Conservation (phyloP, 2,113 vertebrate species). For the Sakesphorus luctuosus region DNA sequence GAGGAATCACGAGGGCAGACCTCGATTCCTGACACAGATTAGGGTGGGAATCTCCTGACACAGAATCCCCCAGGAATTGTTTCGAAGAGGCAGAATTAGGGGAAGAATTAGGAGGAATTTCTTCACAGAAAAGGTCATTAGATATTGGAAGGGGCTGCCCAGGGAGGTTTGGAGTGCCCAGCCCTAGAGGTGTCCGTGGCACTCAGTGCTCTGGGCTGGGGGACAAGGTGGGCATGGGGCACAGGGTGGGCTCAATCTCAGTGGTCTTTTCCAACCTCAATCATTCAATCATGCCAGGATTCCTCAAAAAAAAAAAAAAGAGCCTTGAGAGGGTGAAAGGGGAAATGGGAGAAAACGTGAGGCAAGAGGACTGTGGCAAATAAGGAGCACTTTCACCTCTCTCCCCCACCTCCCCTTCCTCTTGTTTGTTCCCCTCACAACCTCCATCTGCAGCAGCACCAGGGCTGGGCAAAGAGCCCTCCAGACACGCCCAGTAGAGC, state of each 20-base stretch:
- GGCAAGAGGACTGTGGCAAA: background rate
- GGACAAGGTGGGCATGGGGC: background rate
- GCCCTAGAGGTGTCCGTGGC: background rate
- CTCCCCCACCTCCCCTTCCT: background rate
- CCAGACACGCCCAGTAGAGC: background rate
- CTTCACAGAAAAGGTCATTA: background rate
- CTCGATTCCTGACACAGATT: background rate
- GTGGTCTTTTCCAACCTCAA: background rate
- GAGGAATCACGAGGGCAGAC: background rate
- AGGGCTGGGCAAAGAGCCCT: background rate
- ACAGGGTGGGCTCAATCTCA: background rate
- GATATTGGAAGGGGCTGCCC: background rate
- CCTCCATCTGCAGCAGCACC: background rate
- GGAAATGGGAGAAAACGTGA: background rate
- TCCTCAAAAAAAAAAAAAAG: background rate
- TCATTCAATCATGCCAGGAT: background rate
- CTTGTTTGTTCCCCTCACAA: background rate
- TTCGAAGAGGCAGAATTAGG: background rate
- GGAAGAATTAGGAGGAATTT: background rate
- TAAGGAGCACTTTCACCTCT: background rate
- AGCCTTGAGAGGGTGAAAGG: background rate
- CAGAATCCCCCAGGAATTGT: background rate
- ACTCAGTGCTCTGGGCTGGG: background rate
- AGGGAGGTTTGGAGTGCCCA: background rate
- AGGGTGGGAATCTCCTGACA: background rate